Percentiles rank a stretch among this genome's conserved stretches.
Evolutionary conservation across 2,797 vertebrate genomes (phyloP).

Genomic region (Mormyrops boulengeri): DNA sequence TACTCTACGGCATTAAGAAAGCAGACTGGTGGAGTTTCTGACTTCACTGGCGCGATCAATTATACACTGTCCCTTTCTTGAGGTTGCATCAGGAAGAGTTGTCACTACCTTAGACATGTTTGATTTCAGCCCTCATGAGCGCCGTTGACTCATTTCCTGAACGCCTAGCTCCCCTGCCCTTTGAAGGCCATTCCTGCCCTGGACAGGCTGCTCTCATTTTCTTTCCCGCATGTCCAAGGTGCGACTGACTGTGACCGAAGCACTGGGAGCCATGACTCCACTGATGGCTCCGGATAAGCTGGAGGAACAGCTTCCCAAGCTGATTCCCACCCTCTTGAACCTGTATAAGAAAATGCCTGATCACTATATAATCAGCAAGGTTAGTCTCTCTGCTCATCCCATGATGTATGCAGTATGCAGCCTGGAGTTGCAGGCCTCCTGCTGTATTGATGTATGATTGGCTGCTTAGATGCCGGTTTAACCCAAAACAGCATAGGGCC

Average conservation of each 20-base stretch:
- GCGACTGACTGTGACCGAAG: slow-evolving; percentile 76
- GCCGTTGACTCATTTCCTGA: not conserved
- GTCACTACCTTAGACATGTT: not conserved
- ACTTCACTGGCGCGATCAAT: not conserved
- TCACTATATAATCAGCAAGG: slow-evolving; percentile 82
- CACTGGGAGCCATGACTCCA: slow-evolving; percentile 83
- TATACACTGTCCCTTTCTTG: not conserved
- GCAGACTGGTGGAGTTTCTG: not conserved
- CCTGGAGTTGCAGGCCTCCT: not conserved
- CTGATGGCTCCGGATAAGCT: slow-evolving; percentile 79
- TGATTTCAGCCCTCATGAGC: not conserved
- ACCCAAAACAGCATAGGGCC: not conserved
- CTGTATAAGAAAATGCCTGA: slow-evolving; percentile 86
- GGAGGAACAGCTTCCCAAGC: slow-evolving; percentile 83
- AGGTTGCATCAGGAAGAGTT: not conserved
- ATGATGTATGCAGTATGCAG: not conserved
- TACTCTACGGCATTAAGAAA: not conserved
- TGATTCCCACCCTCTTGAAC: slow-evolving; percentile 70
- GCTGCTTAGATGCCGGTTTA: not conserved
- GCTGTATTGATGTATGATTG: not conserved
- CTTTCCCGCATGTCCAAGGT: slow-evolving; percentile 54
- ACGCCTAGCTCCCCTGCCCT: not conserved
- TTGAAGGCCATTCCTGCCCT: not conserved
- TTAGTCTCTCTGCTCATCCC: slow-evolving; percentile 33
- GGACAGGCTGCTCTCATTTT: not conserved